Conservation (phyloP, 2,113 vertebrate species). For the Sardina pilchardus region DNA sequence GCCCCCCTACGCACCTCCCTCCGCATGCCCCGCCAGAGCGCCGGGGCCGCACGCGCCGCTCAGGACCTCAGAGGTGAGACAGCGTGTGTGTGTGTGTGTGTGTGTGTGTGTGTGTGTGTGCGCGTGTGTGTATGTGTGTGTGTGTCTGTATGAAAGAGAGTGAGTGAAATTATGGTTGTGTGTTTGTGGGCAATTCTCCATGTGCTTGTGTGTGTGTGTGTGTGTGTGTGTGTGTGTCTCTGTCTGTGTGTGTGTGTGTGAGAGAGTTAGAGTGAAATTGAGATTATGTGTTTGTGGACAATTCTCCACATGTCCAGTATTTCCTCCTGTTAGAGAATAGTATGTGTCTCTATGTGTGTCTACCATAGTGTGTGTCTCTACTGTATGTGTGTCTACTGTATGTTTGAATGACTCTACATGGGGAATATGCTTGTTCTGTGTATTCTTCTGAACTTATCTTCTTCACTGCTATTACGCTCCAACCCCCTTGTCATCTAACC, state of each 20-base stretch:
- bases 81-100: neutral
- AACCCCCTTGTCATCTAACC: neutral
- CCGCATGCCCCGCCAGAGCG: slow-evolving; percentile 88
- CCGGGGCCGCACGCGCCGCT: slow-evolving; percentile 73
- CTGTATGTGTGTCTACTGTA: neutral
- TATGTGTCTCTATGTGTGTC: neutral
- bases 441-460: neutral
- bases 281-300: too few relatives aligned
- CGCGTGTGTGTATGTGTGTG: neutral
- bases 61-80: slow-evolving; percentile 86
- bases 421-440: neutral
- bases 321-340: too few relatives aligned
- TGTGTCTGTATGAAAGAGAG: too few relatives aligned
- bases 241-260: too few relatives aligned
- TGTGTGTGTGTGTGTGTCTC: neutral
- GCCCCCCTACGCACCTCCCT: slow-evolving; percentile 86
- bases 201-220: neutral
- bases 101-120: neutral
- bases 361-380: neutral
- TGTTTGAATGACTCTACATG: neutral
- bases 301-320: too few relatives aligned
- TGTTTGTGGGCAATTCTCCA: neutral
- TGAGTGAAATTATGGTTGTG: too few relatives aligned
- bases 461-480: neutral
- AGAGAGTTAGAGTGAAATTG: too few relatives aligned